phyloP scores from a whole-genome alignment of 2,888 invertebrate genomes.

The Lysandra bellargus region DNA sequence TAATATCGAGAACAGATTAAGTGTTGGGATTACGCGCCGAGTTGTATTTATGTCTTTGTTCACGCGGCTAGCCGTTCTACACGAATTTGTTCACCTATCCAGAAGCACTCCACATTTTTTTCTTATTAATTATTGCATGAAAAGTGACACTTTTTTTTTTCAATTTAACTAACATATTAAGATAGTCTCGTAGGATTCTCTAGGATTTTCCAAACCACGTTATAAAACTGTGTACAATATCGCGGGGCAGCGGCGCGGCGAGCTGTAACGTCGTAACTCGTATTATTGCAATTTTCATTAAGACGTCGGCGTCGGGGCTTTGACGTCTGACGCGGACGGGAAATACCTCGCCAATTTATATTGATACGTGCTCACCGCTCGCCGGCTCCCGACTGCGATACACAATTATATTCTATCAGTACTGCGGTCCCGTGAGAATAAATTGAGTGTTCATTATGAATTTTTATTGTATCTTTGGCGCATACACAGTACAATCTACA shows the following conservation, averaged over 20 bases:
- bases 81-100: too few relatives aligned
- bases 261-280: not conserved
- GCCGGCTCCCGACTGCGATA: not conserved
- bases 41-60: not conserved
- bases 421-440: too few relatives aligned
- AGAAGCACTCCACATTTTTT: too few relatives aligned
- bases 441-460: too few relatives aligned
- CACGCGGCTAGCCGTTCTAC: not conserved
- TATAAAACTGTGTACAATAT: not conserved
- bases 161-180: not conserved
- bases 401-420: not conserved
- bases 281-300: slow-evolving; percentile 24
- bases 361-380: not conserved
- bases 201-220: not conserved
- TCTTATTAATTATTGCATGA: too few relatives aligned
- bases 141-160: not conserved
- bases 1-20: slow-evolving; percentile 21
- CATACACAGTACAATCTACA: too few relatives aligned
- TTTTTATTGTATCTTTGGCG: too few relatives aligned
- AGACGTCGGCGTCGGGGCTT: not conserved
- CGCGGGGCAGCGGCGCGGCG: not conserved
- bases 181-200: not conserved
- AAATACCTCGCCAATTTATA: slow-evolving; percentile 14
- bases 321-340: not conserved
- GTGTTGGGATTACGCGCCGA: not conserved